Base-by-base conservation (phyloP, 2,113 vertebrate genomes). In the Chamaetylas fuelleborni region DNA sequence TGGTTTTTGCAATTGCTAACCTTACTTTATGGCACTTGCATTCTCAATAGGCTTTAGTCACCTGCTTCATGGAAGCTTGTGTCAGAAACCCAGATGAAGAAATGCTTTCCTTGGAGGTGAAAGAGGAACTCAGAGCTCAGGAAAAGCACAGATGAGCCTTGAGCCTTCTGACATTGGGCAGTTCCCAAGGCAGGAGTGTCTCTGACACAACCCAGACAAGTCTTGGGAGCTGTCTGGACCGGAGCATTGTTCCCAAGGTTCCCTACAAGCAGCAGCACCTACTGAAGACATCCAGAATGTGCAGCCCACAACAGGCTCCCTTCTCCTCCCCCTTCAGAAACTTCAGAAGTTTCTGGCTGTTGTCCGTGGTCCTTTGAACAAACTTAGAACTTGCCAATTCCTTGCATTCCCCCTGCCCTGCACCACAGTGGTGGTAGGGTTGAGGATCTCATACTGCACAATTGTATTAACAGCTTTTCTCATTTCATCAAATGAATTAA, bases 321-420 rank as follows among this genome's bases (percentile, higher is more conserved):
- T 12, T 61, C 31, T 67, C 56, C 47, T 36, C 22, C 40, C 5
- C 2, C 4, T 78, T 1, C 3, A 58, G 12, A 23, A 89, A 53
- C n/a, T 89, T 62, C 38, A 62, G 34, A 60, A 47, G 40, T 31
- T 90, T 56, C 81, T 88, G 48, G 61, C 51, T 78, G 57, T 53
- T 9, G 0, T 71, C 42, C 0, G 0, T 19, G 25, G 25, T 51
- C 69, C 71, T 64, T 64, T 43, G 71, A 83, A 66, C 29, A 77
- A 83, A 88, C 74, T 62, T 36, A 81, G 88, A 90, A 88, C 62
- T 78, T 66, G 51, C 19, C 43, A 86, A 78, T 67, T 78, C 82
- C n/a, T 56, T 81, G 65, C 60, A 74, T 60, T 88, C 67, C 64
- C 92, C 54, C 67, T 34, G 34, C 42, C 42, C 40, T 67, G 40